These are phyloP conservation scores for Crocidura indochinensis DNA, from an alignment of 2,797 vertebrate genomes.

Conservation along the genomic window DNA sequence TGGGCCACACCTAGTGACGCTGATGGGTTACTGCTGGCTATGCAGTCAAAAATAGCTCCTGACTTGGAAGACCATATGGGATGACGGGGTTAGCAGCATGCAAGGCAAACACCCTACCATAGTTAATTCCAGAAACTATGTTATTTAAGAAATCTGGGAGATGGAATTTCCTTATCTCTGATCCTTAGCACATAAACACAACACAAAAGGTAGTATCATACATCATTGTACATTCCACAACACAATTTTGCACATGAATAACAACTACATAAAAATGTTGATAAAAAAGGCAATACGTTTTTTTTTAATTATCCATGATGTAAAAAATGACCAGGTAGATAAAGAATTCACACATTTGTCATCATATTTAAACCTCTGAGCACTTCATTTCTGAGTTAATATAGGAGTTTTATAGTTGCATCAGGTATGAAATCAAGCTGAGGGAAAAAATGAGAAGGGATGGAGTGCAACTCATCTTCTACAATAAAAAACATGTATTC, in stretches of 20 bases:
- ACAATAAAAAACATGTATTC: constrained; percentile 21
- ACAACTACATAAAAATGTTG: background rate
- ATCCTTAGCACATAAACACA: background rate
- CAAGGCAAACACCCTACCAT: no score
- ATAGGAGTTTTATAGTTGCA: constrained; percentile 61
- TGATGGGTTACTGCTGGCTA: no score
- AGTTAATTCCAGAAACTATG: constrained; percentile 45
- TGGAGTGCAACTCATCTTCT: background rate
- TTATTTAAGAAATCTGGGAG: constrained; percentile 21
- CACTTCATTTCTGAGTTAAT: background rate
- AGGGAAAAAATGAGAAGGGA: constrained; percentile 26
- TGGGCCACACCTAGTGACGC: no score
- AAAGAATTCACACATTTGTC: constrained; percentile 22
- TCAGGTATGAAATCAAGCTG: constrained; percentile 40
- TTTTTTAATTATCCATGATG: background rate
- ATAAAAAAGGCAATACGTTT: constrained; percentile 12
- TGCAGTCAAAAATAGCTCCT: no score
- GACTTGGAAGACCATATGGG: no score
- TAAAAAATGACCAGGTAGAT: constrained; percentile 9
- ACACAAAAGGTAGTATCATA: background rate
- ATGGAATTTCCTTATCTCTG: background rate
- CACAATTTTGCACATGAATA: background rate
- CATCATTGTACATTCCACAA: background rate
- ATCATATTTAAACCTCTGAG: constrained; percentile 19
- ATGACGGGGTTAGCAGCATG: no score